Evolutionary conservation across 2,888 invertebrate genomes (phyloP), one percentile per base, ranked within the genome.

Genomic region (Cataglyphis livida): DNA sequence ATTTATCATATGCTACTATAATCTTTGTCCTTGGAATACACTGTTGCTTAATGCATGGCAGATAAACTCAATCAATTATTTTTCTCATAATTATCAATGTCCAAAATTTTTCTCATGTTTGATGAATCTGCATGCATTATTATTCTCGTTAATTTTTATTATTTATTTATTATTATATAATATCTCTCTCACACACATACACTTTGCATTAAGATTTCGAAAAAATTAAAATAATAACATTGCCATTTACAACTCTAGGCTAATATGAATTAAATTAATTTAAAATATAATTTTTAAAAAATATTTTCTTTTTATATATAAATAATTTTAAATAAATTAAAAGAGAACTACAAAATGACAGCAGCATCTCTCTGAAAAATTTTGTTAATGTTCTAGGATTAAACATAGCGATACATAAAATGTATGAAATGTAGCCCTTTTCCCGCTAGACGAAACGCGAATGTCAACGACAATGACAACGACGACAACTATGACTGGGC

Each of bases 401-500:
- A 62, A 35, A 21, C 62, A 18, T 51, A 18, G n/a, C 51, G 44
- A 81, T 84, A 57, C 18, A 18, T 6, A 18, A 10, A 28, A 28
- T 0, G 44, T 28, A 57, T 79, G 35, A n/a, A 6, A 41, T 3
- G 25, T 44, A 18, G 21, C 32, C 35, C 57, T 73, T n/a, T 51
- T 51, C 3, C 38, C 35, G 12, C 74, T 70, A 79, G 78, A 84
- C 51, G 59, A 83, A 71, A 48, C 51, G 75, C 74, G 57, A 73
- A 70, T 59, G 21, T 59, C 15, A 71, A 82, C 57, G 74, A 44
- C 10, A 21, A 41, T 28, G 64, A 32, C 21, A 12, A 21, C 41
- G 65, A 41, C 57, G 41, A 59, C 18, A 61, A 35, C 18, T 9
- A 74, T 44, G 57, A 32, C 35, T 9, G 25, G 71, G 66, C 84